Evolutionary conservation across 2,888 invertebrate species (phyloP).

Genomic region (Homarus gammarus): DNA sequence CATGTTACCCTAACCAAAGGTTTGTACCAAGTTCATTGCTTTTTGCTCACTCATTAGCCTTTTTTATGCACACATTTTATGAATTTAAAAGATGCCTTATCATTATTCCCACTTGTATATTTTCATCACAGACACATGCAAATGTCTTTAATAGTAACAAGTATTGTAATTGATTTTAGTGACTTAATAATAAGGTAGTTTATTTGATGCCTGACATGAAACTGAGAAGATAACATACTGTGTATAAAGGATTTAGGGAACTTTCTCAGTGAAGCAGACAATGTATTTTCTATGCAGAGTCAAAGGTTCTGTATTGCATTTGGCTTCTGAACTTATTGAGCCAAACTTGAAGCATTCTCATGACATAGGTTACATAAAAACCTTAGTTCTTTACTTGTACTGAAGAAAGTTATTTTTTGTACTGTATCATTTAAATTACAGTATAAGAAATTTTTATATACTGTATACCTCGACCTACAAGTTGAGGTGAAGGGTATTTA

Average conservation of each 20-base stretch:
- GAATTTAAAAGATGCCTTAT: slow-evolving; percentile 48
- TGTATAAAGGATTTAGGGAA: not conserved
- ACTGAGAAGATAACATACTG: not conserved
- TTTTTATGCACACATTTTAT: slow-evolving; percentile 30
- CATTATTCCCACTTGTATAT: slow-evolving; percentile 21
- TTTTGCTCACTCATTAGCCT: not conserved
- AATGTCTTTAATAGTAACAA: not conserved
- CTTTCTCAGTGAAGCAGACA: not conserved
- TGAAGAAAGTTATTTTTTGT: not conserved
- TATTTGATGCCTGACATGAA: not conserved
- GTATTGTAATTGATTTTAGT: not conserved
- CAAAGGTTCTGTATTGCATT: not conserved
- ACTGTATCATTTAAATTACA: not conserved
- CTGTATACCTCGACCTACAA: not conserved
- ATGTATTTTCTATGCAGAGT: not conserved
- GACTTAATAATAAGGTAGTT: not conserved
- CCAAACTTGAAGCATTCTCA: slow-evolving; percentile 5
- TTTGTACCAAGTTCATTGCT: slow-evolving; percentile 5
- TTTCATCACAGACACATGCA: slow-evolving; percentile 25
- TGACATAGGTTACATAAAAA: not conserved
- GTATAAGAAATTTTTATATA: not conserved
- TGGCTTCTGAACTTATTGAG: not conserved
- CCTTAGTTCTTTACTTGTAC: not conserved
- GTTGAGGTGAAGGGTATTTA: not conserved
- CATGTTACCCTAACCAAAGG: not conserved